Base-by-base conservation (phyloP, 2,888 invertebrate genomes). In the Eucera pruinosa region DNA sequence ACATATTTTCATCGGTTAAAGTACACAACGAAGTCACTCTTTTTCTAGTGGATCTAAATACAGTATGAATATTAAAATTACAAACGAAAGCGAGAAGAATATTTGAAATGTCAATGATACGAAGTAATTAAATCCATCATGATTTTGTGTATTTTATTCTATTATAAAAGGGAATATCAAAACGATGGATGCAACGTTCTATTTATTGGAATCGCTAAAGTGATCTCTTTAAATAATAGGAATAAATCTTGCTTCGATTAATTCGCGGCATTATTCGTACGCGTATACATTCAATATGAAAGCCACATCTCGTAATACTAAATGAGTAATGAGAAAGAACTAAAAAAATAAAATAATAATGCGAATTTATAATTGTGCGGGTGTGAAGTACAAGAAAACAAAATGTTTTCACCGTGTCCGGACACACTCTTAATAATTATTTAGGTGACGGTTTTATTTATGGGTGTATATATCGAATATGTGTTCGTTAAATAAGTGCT, bases 361-460 rank as follows among this genome's bases (percentile, higher is more conserved):
- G 61, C 25, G 48, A 68, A 48, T 55, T 71, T 54, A 45, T 25
- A 66, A 54, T 65, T 69, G 50, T 73, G 67, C 7, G 61, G 67
- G 11, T 65, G 69, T 66, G 61, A 68, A 58, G 61, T 70, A 71
- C 41, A 41, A 50, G 39, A 41, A 73, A 82, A 77, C 45, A 48
- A 47, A n/a, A 66, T 45, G 55, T 76, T 69, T 71, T 58, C 52
- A 67, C 52, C n/a, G n/a, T n/a, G n/a, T n/a, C n/a, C n/a, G 70
- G 60, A 50, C 66, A 57, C 66, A 79, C 58, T 76, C 78, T 75
- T 80, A 83, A 81, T 78, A 81, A 83, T 78, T 81, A 81, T 84
- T 81, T 84, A 86, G 89, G 88, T 89, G 89, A 86, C 82, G 89
- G 89, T 88, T 81, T 81, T 87, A 86, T 89, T 87, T 85, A 80